Evolutionary conservation across 2,113 vertebrate genomes (phyloP), one percentile per base, ranked within the genome.

Genomic region (Phyllopteryx taeniolatus): DNA sequence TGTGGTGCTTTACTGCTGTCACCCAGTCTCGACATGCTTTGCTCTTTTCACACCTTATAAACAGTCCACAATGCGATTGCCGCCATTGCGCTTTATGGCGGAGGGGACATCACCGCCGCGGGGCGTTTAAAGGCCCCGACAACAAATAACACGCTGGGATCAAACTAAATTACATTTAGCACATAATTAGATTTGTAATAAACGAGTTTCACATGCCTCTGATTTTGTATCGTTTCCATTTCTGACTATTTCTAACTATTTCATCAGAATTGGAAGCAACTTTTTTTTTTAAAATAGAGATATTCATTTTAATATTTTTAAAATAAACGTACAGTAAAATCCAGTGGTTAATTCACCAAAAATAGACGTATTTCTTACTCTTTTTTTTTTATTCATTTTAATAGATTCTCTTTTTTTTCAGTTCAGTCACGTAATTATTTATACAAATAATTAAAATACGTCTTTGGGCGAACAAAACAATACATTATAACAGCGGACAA

Each of bases 41-140:
- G 62, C 72, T 91, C 88, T 86, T 92, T 95, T 96, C 93, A 92
- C 95, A 96, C 94, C 94, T 94, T 94, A 94, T 96, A 96, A 98
- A 97, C 80, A 91, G 92, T 93, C 92, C 93, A 91, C 92, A 89
- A 92, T 91, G 91, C 92, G 91, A 93, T 94, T 93, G 93, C 93
- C 91, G 91, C 92, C 91, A 93, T 94, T 93, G 93, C 93, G 89
- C 93, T 97, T 97, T 95, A 95, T 93, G 92, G 90, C 81, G 64
- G 79, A 73, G 83, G 87, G 89, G 89, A 61, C 59, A 39, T 61
- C 91, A 83, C 85, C 87, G 87, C 83, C 89, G 91, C 80, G 77
- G 77, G 85, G 53, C 63, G 64, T 72, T 72, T 70, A 75, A 43
- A 76, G 57, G 60, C 74, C 64, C 17, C 44, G 20, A n/a, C 49